A percentile compares a stretch with the other conserved stretches of the same genome.
These are phyloP conservation scores for Pantala flavescens DNA, from an alignment of 1,140 invertebrate genomes.

Conservation along the genomic window DNA sequence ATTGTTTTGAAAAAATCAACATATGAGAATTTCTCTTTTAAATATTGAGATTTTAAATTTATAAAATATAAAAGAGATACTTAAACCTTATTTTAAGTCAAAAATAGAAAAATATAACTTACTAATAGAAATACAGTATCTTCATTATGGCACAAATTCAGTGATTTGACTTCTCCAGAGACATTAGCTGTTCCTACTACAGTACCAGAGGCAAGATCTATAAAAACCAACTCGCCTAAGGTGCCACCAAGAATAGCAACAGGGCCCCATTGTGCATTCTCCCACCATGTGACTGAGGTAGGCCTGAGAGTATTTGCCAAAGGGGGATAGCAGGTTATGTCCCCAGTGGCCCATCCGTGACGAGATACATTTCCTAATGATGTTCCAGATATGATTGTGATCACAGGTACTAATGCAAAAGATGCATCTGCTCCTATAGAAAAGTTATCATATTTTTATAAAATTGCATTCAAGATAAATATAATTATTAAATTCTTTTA, in stretches of 20 bases:
- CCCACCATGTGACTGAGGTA: slow-evolving; percentile 56
- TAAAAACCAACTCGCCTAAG: slow-evolving; percentile 55
- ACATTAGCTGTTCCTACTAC: slow-evolving; percentile 53
- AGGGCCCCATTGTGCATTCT: slow-evolving; percentile 47
- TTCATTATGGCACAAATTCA: slow-evolving; percentile 57
- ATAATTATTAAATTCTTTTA: no score
- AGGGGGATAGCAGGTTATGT: slow-evolving; percentile 30
- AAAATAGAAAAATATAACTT: slow-evolving; percentile 24
- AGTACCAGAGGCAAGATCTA: slow-evolving; percentile 56
- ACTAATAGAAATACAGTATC: slow-evolving; percentile 56
- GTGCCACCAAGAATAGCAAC: slow-evolving; percentile 61
- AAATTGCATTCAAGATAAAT: no score
- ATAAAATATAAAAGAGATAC: no score
- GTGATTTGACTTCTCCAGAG: slow-evolving; percentile 43
- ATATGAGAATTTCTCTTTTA: no score
- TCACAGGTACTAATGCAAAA: not conserved
- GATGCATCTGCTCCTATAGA: not conserved
- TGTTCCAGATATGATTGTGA: not conserved
- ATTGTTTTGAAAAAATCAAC: no score
- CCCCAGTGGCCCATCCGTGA: slow-evolving; percentile 44
- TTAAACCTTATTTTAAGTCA: no score
- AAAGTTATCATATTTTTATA: not conserved
- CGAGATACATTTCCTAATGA: not conserved
- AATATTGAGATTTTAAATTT: no score
- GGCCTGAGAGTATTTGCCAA: slow-evolving; percentile 28